A percentile compares a stretch with the other conserved stretches of the same genome.
These are phyloP conservation scores for Ichneumoninae sp. DNA, from an alignment of 2,888 invertebrate species.

Conservation along the genomic window DNA sequence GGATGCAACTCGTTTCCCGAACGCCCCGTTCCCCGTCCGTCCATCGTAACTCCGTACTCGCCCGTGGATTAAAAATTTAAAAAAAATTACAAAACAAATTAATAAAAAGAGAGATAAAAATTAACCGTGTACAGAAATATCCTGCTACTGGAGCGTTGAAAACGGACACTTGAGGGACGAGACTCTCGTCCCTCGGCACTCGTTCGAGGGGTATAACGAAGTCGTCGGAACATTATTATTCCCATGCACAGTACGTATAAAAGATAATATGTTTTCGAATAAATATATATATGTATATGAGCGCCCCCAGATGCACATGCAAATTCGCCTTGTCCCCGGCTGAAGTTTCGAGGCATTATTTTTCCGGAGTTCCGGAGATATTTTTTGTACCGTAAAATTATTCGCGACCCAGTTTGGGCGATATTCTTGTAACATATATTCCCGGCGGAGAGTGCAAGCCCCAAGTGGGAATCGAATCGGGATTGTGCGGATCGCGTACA, in stretches of 20 bases:
- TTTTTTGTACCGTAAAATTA: conserved; percentile 6
- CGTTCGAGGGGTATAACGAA: conserved; percentile 11
- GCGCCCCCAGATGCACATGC: background rate
- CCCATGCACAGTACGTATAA: background rate
- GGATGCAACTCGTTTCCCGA: conserved; percentile 1
- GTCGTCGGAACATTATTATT: background rate
- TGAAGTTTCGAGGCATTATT: background rate
- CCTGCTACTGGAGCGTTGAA: conserved; percentile 21
- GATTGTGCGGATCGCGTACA: conserved; percentile 1
- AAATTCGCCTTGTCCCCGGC: background rate
- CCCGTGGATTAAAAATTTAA: background rate
- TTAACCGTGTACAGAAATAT: background rate
- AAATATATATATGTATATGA: background rate
- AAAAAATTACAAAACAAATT: background rate
- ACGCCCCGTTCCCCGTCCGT: background rate
- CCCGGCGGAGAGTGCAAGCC: background rate
- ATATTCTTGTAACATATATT: background rate
- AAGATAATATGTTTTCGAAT: background rate
- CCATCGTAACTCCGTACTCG: background rate
- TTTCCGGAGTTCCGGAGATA: background rate
- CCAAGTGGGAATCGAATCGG: conserved; percentile 10
- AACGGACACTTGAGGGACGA: conserved; percentile 45
- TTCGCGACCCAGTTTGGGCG: background rate
- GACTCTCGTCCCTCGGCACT: background rate
- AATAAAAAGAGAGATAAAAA: background rate